These are phyloP conservation scores for Caenorhabditis inopinata DNA, from an alignment of 1,140 invertebrate genomes.

Conservation along the genomic window DNA sequence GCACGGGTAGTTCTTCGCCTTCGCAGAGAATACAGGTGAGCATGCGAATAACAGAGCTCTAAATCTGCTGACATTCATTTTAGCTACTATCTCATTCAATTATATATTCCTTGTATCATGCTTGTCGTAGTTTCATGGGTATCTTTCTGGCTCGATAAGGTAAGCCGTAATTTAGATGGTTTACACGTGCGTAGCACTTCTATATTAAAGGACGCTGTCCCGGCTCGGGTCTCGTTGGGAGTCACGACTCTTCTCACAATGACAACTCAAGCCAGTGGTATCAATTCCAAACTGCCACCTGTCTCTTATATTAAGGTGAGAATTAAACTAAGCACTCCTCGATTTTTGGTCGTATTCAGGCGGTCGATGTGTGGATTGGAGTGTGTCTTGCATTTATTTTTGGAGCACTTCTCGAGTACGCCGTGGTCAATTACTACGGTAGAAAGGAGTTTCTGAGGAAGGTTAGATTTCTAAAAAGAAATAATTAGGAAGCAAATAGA, in stretches of 20 bases:
- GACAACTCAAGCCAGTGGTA: conserved; percentile 93
- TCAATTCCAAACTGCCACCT: conserved; percentile 91
- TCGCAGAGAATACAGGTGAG: conserved; percentile 78
- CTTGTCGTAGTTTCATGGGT: conserved; percentile 90
- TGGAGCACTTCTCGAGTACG: conserved; percentile 91
- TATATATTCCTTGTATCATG: conserved; percentile 67
- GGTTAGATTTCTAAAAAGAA: conserved; percentile 35
- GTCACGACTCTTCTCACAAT: conserved; percentile 83
- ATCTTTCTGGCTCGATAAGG: conserved; percentile 86
- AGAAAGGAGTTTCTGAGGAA: conserved; percentile 75
- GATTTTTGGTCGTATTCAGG: too few species aligned
- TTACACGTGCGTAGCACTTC: too few species aligned
- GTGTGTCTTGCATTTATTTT: conserved; percentile 94
- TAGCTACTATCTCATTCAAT: conserved; percentile 93
- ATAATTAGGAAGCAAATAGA: too few species aligned
- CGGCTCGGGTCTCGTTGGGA: conserved; percentile 87
- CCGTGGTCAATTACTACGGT: conserved; percentile 92
- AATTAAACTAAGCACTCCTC: too few species aligned
- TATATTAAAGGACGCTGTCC: conserved; percentile 83
- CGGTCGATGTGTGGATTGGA: conserved; percentile 95
- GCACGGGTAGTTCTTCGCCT: conserved; percentile 88
- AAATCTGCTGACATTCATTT: conserved; percentile 67
- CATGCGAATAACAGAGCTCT: background rate
- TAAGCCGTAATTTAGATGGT: background rate
- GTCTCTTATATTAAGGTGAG: conserved; percentile 85